Percentiles rank a stretch among this genome's conserved stretches.
phyloP scores from a whole-genome alignment of 1,140 invertebrate species.

The Pseudomyrmex concolor region DNA sequence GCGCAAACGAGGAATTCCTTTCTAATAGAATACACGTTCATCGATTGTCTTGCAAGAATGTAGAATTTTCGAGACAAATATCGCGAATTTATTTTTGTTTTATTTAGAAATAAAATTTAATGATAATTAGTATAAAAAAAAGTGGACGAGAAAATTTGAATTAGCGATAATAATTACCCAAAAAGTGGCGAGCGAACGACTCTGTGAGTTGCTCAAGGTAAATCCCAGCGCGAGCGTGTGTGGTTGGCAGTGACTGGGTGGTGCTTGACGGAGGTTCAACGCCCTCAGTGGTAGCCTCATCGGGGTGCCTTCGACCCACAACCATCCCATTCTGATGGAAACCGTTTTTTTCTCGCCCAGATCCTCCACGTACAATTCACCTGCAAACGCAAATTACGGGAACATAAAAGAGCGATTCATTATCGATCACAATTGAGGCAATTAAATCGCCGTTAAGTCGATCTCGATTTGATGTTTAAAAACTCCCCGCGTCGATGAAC shows the following conservation, averaged over 20 bases:
- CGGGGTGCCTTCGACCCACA: constrained; percentile 82
- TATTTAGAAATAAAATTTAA: not conserved
- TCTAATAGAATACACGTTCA: not conserved
- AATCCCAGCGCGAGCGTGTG: constrained; percentile 82
- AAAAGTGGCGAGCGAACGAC: constrained; percentile 80
- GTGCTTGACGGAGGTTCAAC: constrained; percentile 84
- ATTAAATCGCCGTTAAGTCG: constrained; percentile 34
- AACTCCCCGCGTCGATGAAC: constrained; percentile 30
- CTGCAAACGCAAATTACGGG: constrained; percentile 77
- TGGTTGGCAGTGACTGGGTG: constrained; percentile 80
- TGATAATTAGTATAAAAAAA: not conserved
- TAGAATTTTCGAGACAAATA: not conserved
- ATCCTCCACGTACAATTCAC: constrained; percentile 84
- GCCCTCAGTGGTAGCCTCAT: constrained; percentile 84
- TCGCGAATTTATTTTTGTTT: not conserved
- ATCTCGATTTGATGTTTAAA: not conserved
- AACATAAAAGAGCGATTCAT: not conserved
- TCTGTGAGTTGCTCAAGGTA: constrained; percentile 81
- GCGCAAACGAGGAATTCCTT: not conserved
- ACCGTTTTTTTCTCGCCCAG: constrained; percentile 80
- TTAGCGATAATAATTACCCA: constrained; percentile 78
- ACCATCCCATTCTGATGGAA: constrained; percentile 83
- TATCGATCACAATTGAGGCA: constrained; percentile 1
- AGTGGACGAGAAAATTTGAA: not conserved
- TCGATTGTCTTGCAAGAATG: not conserved